Evolutionary conservation across 2,888 invertebrate species (phyloP).

Genomic region (Pyrrhia umbra): DNA sequence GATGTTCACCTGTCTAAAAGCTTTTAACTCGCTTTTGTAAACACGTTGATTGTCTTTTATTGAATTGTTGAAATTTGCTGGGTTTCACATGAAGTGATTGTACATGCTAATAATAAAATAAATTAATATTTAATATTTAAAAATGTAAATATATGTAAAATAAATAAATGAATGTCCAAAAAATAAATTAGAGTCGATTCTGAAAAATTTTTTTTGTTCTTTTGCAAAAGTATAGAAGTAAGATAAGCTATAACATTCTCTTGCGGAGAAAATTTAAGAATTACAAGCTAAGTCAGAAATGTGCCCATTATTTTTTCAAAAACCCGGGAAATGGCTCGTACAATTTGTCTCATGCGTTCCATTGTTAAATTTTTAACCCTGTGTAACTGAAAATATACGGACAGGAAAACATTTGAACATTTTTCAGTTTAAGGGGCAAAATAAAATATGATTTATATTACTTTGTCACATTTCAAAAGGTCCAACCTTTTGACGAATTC

Average conservation of each 20-base stretch:
- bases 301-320: too few species aligned
- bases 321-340: background rate
- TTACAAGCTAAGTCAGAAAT: too few species aligned
- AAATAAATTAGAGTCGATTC: too few species aligned
- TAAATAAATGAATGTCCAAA: too few species aligned
- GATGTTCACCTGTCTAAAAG: conserved; percentile 15
- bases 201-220: too few species aligned
- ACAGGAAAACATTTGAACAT: conserved; percentile 41
- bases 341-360: background rate
- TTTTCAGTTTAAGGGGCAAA: conserved; percentile 41
- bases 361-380: conserved; percentile 31
- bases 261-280: too few species aligned
- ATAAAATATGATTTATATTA: conserved; percentile 52
- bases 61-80: background rate
- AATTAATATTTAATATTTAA: too few species aligned
- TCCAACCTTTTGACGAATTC: conserved; percentile 33
- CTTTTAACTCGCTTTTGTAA: conserved; percentile 32
- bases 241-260: too few species aligned
- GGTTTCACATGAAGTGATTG: too few species aligned
- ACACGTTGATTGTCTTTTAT: background rate
- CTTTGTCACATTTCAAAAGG: conserved; percentile 39
- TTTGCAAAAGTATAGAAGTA: too few species aligned
- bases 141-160: too few species aligned
- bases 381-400: conserved; percentile 30
- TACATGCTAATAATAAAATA: background rate